Conservation (phyloP, 1,140 invertebrate species). For the Pogonognathellus flavescens region DNA sequence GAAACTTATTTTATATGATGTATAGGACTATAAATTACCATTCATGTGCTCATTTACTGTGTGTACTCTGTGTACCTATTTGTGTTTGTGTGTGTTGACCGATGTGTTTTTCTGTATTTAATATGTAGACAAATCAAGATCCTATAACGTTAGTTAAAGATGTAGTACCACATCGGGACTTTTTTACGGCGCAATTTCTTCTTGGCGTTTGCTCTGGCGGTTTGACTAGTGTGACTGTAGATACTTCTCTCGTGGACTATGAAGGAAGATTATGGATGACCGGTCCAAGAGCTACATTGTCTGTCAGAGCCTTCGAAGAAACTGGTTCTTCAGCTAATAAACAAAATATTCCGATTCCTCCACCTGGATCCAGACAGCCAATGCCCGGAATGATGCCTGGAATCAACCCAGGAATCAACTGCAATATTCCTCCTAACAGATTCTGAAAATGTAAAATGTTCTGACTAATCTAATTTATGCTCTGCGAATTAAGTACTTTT, state of each 20-base stretch:
- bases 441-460: neutral
- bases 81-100: neutral
- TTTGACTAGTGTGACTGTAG: slow-evolving; percentile 78
- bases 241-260: slow-evolving; percentile 81
- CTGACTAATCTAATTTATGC: no score
- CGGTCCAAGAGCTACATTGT: slow-evolving; percentile 78
- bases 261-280: slow-evolving; percentile 82
- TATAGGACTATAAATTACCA: no score
- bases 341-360: slow-evolving; percentile 56
- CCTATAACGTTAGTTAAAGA: slow-evolving; percentile 60
- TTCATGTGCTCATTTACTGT: no score
- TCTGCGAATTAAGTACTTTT: no score
- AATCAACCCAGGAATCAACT: slow-evolving; percentile 5
- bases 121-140: slow-evolving; percentile 57
- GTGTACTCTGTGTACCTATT: neutral
- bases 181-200: slow-evolving; percentile 84
- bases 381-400: slow-evolving; percentile 23
- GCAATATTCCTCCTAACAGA: neutral
- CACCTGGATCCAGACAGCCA: neutral
- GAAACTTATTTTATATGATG: no score
- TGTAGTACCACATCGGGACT: slow-evolving; percentile 83
- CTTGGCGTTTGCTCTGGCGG: slow-evolving; percentile 74
- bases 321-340: slow-evolving; percentile 61
- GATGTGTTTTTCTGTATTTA: no score
- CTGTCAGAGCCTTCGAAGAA: slow-evolving; percentile 82